Base-by-base conservation (phyloP, 2,888 invertebrate species). In the Drosophila kokeensis region DNA sequence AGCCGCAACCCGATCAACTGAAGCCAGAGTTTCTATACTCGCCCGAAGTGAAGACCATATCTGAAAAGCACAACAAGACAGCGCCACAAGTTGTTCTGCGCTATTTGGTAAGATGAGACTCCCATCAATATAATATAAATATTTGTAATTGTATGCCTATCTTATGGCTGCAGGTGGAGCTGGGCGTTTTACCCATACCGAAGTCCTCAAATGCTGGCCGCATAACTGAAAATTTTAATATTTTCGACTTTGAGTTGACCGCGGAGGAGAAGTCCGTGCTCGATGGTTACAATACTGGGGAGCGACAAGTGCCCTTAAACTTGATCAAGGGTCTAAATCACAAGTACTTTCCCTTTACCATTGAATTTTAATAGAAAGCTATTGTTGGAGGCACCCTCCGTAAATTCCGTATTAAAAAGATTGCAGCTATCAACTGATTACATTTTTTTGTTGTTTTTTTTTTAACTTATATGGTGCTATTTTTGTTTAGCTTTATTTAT, bases 51-150 rank as follows among this genome's bases (percentile, higher is more conserved):
- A 84, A 93, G 7, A 93, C 92, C 36, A 94, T 96, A 15, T 95
- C 94, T 0, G 91, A 93, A 11, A 96, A 95, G 69, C 94, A 96
- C 73, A 94, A 94, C 2, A 96, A 96, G 92, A 95, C 95, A 0
- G 93, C 95, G 0, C 94, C 95, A 0, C 96, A 96, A 92, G 90
- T 96, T 24, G 93, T 94, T 0, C 87, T 96, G 29, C 94, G 95
- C 91, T 96, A 95, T 92, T 92, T 96, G 94, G 96, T 96, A 91
- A 71, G 63, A 73, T 30, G 1, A 5, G 3, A n/a, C 11, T 21
- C 18, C 18, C 1, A 18, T 4, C 0, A n/a, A 8, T 13, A 8
- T 11, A 13, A 15, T 32, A 30, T 40, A 10, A 32, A 8, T 13
- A 18, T 21, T 2, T 0, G 1, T 13, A 45, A 18, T 49, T 15